phyloP scores from a whole-genome alignment of 2,113 vertebrate species.

The Asarcornis scutulata region DNA sequence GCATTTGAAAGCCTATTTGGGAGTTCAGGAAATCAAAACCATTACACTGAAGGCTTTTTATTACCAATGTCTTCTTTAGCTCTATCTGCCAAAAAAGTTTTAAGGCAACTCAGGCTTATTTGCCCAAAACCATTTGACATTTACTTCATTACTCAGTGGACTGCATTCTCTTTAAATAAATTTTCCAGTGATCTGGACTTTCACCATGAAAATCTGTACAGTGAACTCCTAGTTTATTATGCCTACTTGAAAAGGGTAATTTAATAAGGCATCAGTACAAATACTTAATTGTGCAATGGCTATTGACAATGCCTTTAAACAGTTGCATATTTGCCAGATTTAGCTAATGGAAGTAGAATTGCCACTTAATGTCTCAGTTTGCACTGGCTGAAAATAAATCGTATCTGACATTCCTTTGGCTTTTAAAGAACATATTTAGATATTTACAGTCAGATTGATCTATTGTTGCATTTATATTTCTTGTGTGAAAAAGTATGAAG shows the following conservation, averaged over 20 bases:
- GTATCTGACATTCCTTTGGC: slow-evolving; percentile 82
- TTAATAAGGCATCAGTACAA: slow-evolving; percentile 91
- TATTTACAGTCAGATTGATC: slow-evolving; percentile 79
- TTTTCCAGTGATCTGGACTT: slow-evolving; percentile 71
- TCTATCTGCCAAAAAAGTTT: slow-evolving; percentile 51
- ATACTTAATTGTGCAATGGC: slow-evolving; percentile 92
- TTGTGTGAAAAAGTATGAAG: slow-evolving; percentile 69
- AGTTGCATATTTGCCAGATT: slow-evolving; percentile 88
- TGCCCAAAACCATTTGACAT: slow-evolving; percentile 60
- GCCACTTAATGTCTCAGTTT: slow-evolving; percentile 85
- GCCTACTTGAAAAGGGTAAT: slow-evolving; percentile 85
- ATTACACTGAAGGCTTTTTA: slow-evolving; percentile 16
- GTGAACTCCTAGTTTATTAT: slow-evolving; percentile 84
- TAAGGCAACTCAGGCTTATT: slow-evolving; percentile 59
- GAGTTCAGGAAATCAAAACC: slow-evolving; percentile 13
- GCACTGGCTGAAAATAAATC: slow-evolving; percentile 85
- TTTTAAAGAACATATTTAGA: slow-evolving; percentile 81
- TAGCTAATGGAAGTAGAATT: slow-evolving; percentile 89
- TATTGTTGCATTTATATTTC: slow-evolving; percentile 76
- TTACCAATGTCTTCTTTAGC: not conserved
- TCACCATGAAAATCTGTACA: slow-evolving; percentile 76
- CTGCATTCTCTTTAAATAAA: slow-evolving; percentile 77
- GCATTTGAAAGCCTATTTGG: not conserved
- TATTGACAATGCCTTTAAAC: slow-evolving; percentile 93
- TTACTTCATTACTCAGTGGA: slow-evolving; percentile 69